phyloP scores from a whole-genome alignment of 1,140 invertebrate species.

The Liolophura sinensis region DNA sequence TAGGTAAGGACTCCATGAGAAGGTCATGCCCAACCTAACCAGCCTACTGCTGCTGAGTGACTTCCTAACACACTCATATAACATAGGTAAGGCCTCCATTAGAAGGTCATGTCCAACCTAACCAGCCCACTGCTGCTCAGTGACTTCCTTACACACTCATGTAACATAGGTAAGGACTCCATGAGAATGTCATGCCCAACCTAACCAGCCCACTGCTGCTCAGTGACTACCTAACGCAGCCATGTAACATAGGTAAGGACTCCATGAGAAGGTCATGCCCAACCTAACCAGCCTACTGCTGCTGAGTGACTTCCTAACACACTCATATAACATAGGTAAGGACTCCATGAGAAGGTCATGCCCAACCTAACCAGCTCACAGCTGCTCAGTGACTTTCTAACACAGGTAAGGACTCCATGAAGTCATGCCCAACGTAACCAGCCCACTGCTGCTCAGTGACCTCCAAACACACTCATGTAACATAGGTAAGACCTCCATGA shows the following conservation, averaged over 20 bases:
- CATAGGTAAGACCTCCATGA: too few species aligned
- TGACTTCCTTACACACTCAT: too few species aligned
- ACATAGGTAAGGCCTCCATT: slow-evolving; percentile 75
- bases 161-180: too few species aligned
- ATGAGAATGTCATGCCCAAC: slow-evolving; percentile 81
- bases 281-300: slow-evolving; percentile 80
- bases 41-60: slow-evolving; percentile 86
- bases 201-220: slow-evolving; percentile 80
- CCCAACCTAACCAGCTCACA: slow-evolving; percentile 80
- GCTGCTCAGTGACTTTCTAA: slow-evolving; percentile 87
- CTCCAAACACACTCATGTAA: too few species aligned
- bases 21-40: slow-evolving; percentile 78
- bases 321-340: slow-evolving; percentile 80
- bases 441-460: too few species aligned
- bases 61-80: slow-evolving; percentile 87
- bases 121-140: too few species aligned
- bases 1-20: slow-evolving; percentile 76
- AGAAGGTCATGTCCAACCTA: too few species aligned
- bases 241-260: slow-evolving; percentile 75
- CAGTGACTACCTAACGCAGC: slow-evolving; percentile 91
- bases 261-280: slow-evolving; percentile 81
- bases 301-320: slow-evolving; percentile 90
- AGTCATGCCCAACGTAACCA: too few species aligned
- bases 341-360: slow-evolving; percentile 79
- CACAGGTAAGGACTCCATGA: too few species aligned